Base-by-base conservation (phyloP, 37 sponge, comb jelly and placozoan species). In the Cliona cf. orientalis region DNA sequence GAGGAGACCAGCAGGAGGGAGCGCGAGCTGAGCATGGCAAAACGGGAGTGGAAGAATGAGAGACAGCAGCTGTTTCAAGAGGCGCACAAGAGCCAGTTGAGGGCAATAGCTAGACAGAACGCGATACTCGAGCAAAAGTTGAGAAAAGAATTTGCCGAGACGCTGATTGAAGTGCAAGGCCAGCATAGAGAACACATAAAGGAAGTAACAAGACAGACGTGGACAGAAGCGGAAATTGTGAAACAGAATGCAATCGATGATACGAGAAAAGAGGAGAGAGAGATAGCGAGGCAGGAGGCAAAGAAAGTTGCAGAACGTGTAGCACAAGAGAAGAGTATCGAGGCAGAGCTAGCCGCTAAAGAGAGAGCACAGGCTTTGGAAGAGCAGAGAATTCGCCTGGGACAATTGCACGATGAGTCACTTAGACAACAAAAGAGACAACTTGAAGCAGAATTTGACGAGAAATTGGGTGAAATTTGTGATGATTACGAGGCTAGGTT, bases 241-340 rank as follows among this genome's bases (percentile, higher is more conserved):
- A 78, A 58, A 65, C 65, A 82, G 22, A 60, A 55, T 1, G 87
- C 82, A 37, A 60, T 83, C 38, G 37, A 28, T 19, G 59, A 69
- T 26, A 87, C 86, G 0, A 62, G 87, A 22, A 26, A 26, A 33
- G 87, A 91, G 46, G 92, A 91, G 56, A 46, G 53, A 57, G 36
- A 31, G 22, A 36, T 45, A 12, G 92, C 92, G 4, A 40, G 58
- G 42, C 39, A 64, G 0, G 80, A 79, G 28, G 87, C 92, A 1
- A 53, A 59, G 33, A 49, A 40, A 31, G 60, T 78, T 7, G 78
- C 75, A 32, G 68, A 58, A 2, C 19, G 6, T 37, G 84, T 87
- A 5, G 53, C 53, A 28, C 25, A 66, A 33, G 75, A 79, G 31
- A 66, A 32, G 40, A 19, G 28, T 17, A 42, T 41, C 66, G 84